Percentiles rank a stretch among this genome's conserved stretches.
Conservation (phyloP, 2,113 vertebrate genomes). For the Notechis scutatus region DNA sequence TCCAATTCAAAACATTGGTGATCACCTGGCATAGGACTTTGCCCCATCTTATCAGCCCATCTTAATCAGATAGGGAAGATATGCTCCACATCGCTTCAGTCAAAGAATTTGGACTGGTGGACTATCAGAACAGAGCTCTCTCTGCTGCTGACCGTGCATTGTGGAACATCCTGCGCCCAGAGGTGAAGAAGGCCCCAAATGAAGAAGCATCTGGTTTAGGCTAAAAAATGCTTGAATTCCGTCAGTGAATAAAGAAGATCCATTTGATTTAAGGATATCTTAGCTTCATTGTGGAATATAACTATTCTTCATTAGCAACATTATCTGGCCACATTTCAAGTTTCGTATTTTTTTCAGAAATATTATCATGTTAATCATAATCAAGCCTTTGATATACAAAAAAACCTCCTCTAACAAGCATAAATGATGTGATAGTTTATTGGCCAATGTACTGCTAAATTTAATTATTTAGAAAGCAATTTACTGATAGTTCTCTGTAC, state of each 20-base stretch:
- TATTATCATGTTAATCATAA: constrained; percentile 30
- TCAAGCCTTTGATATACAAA: constrained; percentile 45
- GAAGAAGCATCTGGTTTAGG: neutral
- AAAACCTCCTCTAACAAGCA: constrained; percentile 48
- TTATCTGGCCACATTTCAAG: neutral
- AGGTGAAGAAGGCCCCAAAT: too few relatives aligned
- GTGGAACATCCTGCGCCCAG: neutral
- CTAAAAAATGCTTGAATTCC: neutral
- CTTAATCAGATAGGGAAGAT: neutral
- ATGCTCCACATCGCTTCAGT: neutral
- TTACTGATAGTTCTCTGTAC: constrained; percentile 36
- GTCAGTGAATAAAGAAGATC: neutral
- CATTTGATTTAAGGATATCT: neutral
- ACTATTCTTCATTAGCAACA: neutral
- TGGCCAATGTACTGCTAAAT: constrained; percentile 45
- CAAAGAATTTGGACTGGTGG: neutral
- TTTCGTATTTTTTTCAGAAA: constrained; percentile 1
- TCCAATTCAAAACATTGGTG: too few relatives aligned
- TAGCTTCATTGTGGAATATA: neutral
- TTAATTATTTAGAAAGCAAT: constrained; percentile 49
- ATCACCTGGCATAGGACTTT: neutral
- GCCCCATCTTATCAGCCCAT: neutral
- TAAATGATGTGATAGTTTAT: constrained; percentile 48
- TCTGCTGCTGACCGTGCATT: neutral
- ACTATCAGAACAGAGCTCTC: neutral